Conservation (phyloP, 1,140 invertebrate genomes). For the Temnothorax nylanderi region DNA sequence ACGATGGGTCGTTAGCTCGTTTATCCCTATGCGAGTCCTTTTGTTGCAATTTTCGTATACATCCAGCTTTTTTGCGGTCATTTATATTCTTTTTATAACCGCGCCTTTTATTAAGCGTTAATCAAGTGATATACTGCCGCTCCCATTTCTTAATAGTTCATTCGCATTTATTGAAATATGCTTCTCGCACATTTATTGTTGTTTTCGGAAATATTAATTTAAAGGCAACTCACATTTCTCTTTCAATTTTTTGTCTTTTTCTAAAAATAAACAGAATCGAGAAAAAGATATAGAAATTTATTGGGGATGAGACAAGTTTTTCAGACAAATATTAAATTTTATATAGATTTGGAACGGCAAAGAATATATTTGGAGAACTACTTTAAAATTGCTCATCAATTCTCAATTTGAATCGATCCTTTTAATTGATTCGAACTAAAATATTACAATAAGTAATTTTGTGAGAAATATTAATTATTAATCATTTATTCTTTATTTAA, state of each 20-base stretch:
- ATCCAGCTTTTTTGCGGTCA: neutral
- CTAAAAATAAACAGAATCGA: neutral
- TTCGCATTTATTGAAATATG: neutral
- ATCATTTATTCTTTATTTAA: neutral
- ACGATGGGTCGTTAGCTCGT: conserved; percentile 52
- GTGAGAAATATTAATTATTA: neutral
- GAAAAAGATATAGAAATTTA: neutral
- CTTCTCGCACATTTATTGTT: neutral
- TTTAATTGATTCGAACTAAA: neutral
- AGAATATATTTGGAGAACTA: neutral
- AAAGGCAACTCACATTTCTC: neutral
- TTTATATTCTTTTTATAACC: conserved; percentile 20
- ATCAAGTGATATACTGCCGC: neutral
- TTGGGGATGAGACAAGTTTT: neutral
- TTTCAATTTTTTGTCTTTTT: neutral
- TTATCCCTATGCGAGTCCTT: neutral
- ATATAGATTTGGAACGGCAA: neutral
- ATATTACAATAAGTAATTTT: neutral
- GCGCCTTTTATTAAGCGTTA: conserved; percentile 6
- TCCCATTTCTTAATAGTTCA: neutral
- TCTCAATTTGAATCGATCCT: neutral
- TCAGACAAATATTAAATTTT: neutral
- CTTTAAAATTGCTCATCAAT: neutral
- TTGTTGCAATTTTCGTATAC: conserved; percentile 37
- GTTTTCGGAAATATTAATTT: neutral